Evolutionary conservation across 2,797 vertebrate genomes (phyloP), one percentile per base, ranked within the genome.

Genomic region (Smutsia temminckii): DNA sequence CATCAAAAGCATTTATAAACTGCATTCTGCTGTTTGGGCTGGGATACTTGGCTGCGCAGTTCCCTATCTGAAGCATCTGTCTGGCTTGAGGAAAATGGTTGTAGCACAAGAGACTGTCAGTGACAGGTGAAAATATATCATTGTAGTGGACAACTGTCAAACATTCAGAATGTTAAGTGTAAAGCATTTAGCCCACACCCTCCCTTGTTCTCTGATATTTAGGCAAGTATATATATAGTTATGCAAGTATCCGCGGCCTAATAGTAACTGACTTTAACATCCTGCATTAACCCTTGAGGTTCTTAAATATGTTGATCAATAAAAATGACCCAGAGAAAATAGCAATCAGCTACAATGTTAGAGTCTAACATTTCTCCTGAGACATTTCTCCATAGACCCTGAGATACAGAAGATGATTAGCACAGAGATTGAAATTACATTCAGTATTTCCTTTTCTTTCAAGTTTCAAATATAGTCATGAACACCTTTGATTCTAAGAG

Each of bases 1-100:
- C 87, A 57, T 72, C 84, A 25, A 49, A 91, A 57, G 77, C n/a
- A 42, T 83, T 93, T 93, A 75, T 63, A 69, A 96, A 83, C 61
- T 61, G 16, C 49, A 83, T 95, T 96, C 93, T 1, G 0, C 51
- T 63, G 81, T 68, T 0, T 25, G 86, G 71, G 71, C 42, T 59
- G 55, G 46, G 55, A n/a, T 10, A 46, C 42, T 69, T 77, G 66
- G 55, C 61, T 74, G 64, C 53, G 63, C 40, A 29, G 12, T 61
- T 77, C 89, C 46, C 55, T 59, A n/a, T 25, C 68, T 90, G 85
- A 89, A 88, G 32, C 57, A 1, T 29, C 78, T 66, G 57, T 80
- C 46, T 72, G 53, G 49, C 29, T 77, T 49, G 25, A 57, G 40
- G 20, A 34, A 94, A 57, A 42, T 37, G 55, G 55, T 42, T 77